Evolutionary conservation across 2,888 invertebrate species (phyloP).

Genomic region (Drosophila neutralis): DNA sequence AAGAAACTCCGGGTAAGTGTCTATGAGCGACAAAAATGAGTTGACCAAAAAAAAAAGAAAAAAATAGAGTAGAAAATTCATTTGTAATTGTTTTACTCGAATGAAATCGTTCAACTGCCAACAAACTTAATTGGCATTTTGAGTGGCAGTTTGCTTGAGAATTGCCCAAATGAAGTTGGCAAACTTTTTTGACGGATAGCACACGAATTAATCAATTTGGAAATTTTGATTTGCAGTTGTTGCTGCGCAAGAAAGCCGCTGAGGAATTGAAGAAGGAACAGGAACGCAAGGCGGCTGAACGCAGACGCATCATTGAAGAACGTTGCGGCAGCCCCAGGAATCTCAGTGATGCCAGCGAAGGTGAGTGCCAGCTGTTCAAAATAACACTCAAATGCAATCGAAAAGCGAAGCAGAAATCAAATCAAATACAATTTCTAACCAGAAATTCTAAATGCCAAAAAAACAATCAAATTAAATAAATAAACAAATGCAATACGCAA

Average conservation of each 20-base stretch:
- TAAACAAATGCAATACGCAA: not conserved
- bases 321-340: constrained; percentile 96
- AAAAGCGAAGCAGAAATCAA: constrained; percentile 14
- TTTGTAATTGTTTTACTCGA: not conserved
- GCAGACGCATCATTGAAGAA: constrained; percentile 98
- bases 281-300: constrained; percentile 98
- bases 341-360: constrained; percentile 96
- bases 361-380: constrained; percentile 86
- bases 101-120: not conserved
- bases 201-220: not conserved
- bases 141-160: not conserved
- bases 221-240: constrained; percentile 88
- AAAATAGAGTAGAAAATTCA: not conserved
- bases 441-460: constrained; percentile 3
- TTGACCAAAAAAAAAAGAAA: not conserved
- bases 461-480: constrained; percentile 15
- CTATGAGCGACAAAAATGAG: not conserved
- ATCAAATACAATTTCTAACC: constrained; percentile 3
- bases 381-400: constrained; percentile 4
- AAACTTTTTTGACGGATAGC: not conserved
- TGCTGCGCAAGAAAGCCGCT: constrained; percentile 99
- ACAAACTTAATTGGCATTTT: not conserved
- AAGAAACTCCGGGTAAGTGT: constrained; percentile 98
- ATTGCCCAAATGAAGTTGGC: not conserved
- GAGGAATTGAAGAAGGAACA: constrained; percentile 99